Base-by-base conservation (phyloP, 1,140 invertebrate species). In the Halesus radiatus region DNA sequence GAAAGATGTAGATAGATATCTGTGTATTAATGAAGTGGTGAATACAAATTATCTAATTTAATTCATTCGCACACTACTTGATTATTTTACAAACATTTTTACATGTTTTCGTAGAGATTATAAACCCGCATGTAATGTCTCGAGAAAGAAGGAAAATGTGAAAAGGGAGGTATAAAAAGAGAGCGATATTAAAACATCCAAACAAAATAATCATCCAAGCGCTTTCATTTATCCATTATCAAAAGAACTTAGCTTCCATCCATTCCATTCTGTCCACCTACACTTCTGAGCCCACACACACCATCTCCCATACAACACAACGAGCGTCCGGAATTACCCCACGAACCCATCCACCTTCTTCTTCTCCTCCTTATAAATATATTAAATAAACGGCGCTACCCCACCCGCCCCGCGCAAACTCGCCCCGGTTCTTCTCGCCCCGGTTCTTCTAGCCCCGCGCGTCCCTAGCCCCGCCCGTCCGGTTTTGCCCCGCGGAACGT, bases 351-450 rank as follows among this genome's bases (percentile, higher is more conserved):
- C 37, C 23, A 68, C 64, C 4, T 20, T 8, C 50, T 50, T 45
- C 60, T 22, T 56, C 52, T 70, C 56, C 80, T 73, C 80, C 80
- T 81, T 81, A 81, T 81, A 81, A 81, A 81, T 81, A 81, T 81
- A 81, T 81, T 81, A 81, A 66, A 66, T 66, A 29, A 66, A 66
- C 62, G 62, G 22, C 60, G 66, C 68, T 52, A 53, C 62, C 58
- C 73, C 7, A 60, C 32, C 32, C 52, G 60, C 60, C 79, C 72
- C 32, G 10, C 62, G 8, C 76, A 15, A 70, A 1, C 23, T 58
- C 32, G 3, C 75, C 76, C 4, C 26, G 3, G n/a, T 18, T 18
- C 54, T 10, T 15, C 37, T 29, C n/a, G 78, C 23, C 76, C 4
- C 26, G 1, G n/a, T 32, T 18, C 54, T 10, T 15, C 37, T 26